Evolutionary conservation across 2,888 invertebrate species (phyloP).

Genomic region (Lysandra coridon): DNA sequence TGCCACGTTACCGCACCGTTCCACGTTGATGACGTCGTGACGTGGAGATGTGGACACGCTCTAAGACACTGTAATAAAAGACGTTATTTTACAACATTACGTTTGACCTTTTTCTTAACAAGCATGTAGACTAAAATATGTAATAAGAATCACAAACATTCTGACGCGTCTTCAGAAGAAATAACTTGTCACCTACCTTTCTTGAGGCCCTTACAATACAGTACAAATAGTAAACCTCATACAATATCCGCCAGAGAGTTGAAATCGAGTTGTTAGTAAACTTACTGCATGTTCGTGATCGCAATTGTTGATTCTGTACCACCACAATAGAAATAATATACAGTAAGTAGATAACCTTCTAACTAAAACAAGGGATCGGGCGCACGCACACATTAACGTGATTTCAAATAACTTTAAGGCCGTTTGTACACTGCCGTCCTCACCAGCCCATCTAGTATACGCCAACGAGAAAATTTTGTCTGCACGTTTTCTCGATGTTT

Average conservation of each 20-base stretch:
- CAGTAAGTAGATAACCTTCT: too few relatives aligned
- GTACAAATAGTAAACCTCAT: constrained; percentile 30
- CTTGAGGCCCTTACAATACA: constrained; percentile 15
- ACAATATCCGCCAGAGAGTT: constrained; percentile 29
- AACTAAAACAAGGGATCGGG: too few relatives aligned
- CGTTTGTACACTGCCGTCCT: too few relatives aligned
- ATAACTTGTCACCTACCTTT: constrained; percentile 2
- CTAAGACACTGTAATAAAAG: not conserved
- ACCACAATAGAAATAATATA: not conserved
- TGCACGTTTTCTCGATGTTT: too few relatives aligned
- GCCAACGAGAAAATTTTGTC: too few relatives aligned
- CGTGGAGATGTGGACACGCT: too few relatives aligned
- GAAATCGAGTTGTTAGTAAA: constrained; percentile 30
- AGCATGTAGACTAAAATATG: not conserved
- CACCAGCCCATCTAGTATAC: too few relatives aligned
- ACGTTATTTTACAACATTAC: not conserved
- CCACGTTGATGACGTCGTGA: too few relatives aligned
- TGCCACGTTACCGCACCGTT: too few relatives aligned
- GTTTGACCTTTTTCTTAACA: not conserved
- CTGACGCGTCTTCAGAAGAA: not conserved
- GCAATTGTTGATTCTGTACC: constrained; percentile 19
- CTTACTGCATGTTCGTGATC: not conserved
- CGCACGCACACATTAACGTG: too few relatives aligned
- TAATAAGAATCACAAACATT: not conserved
- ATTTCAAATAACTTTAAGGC: too few relatives aligned